Percentiles rank a stretch among this genome's conserved stretches.
Evolutionary conservation across 2,888 invertebrate species (phyloP).

Genomic region (Drosophila mercatorum): DNA sequence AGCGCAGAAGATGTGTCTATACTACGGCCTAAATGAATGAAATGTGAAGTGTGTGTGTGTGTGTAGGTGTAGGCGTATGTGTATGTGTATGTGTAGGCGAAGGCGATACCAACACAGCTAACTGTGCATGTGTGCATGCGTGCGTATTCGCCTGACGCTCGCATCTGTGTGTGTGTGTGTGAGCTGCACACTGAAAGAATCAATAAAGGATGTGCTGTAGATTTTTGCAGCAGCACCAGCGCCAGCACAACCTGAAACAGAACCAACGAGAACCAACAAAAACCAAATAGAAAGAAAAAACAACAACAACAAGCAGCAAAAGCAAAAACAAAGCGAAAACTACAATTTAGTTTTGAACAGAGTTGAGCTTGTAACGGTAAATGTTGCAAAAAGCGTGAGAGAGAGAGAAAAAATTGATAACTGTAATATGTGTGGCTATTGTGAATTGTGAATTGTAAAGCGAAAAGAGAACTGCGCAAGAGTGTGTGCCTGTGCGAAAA

Average conservation of each 20-base stretch:
- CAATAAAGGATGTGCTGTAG: constrained; percentile 82
- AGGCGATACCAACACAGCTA: constrained; percentile 26
- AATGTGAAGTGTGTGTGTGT: constrained; percentile 59
- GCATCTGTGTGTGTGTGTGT: constrained; percentile 28
- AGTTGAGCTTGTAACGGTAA: constrained; percentile 28
- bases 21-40: constrained; percentile 76
- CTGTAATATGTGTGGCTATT: constrained; percentile 31
- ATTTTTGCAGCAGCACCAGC: constrained; percentile 59
- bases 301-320: constrained; percentile 9
- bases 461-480: constrained; percentile 10
- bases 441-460: constrained; percentile 22
- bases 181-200: constrained; percentile 77
- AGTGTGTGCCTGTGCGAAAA: constrained; percentile 1
- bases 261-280: constrained; percentile 30
- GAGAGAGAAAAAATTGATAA: constrained; percentile 7
- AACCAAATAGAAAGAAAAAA: constrained; percentile 17
- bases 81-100: constrained; percentile 51
- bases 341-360: neutral
- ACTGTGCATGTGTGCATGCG: constrained; percentile 35
- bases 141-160: constrained; percentile 37
- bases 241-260: constrained; percentile 9
- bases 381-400: constrained; percentile 8
- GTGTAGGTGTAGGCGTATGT: constrained; percentile 43
- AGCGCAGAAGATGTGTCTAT: constrained; percentile 72
- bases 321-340: constrained; percentile 37